These are phyloP conservation scores for Diachrysia chrysitis DNA, from an alignment of 2,888 invertebrate genomes.

Conservation along the genomic window DNA sequence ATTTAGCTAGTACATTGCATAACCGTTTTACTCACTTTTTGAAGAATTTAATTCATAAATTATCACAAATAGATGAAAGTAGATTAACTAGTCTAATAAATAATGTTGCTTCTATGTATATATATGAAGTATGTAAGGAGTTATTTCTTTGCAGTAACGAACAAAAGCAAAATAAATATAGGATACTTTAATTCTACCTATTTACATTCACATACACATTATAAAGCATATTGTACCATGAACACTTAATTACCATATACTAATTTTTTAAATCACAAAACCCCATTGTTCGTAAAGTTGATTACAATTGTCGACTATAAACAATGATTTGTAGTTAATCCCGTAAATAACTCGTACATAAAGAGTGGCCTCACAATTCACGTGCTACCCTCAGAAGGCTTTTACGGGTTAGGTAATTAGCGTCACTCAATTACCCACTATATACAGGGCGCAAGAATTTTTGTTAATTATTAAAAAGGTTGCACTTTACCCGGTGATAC, in stretches of 20 bases:
- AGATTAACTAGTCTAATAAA: no score
- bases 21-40: no score
- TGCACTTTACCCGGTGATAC: constrained; percentile 79
- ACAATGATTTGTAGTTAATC: constrained; percentile 70
- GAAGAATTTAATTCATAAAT: no score
- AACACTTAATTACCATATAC: not conserved
- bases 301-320: constrained; percentile 66
- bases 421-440: constrained; percentile 88
- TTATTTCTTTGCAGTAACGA: no score
- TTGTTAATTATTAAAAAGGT: constrained; percentile 88
- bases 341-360: constrained; percentile 72
- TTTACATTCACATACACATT: not conserved
- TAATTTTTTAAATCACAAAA: constrained; percentile 20
- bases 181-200: no score
- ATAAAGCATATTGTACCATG: not conserved
- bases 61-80: no score
- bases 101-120: no score
- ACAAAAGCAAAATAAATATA: no score
- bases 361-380: constrained; percentile 79
- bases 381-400: constrained; percentile 78
- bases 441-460: constrained; percentile 79
- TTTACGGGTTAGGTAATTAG: constrained; percentile 87
- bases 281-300: constrained; percentile 36
- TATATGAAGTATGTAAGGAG: no score
- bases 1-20: no score